Base-by-base conservation (phyloP, 2,797 vertebrate species). In the Mormyrus hasselquistii region DNA sequence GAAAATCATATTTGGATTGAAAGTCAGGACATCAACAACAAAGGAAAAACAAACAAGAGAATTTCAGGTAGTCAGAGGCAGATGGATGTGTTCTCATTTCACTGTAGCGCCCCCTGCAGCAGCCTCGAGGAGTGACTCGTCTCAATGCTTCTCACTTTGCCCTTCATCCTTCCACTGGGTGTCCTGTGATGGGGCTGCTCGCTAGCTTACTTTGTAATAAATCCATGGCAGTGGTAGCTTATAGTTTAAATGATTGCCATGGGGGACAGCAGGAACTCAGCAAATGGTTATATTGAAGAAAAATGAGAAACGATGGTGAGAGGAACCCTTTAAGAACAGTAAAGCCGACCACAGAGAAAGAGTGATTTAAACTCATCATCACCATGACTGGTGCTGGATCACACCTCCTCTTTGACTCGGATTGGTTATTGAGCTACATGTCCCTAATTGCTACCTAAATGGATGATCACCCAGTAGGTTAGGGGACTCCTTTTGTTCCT, bases 401-500 rank as follows among this genome's bases (percentile, higher is more conserved):
- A 65, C 22, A 29, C 59, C 59, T 25, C n/a, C 22, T 65, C 59
- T 65, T 62, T 65, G 59, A 65, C 59, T 25, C 25, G 22, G 59
- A 65, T 65, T 65, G 59, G 59, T 65, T 65, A 25, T 65, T 65
- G 22, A 65, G 59, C 59, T 65, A 65, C 59, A 65, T 65, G 10
- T 65, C 22, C 59, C 69, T 94, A 93, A 94, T 94, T 94, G 91
- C 89, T 59, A 89, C 85, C 90, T 92, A 91, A 93, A 94, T 93
- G 90, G 91, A 92, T 93, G 93, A 93, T 93, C 93, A 92, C 89
- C 91, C 52, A 90, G 93, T 90, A 94, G 92, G 92, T 90, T 91
- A 89, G 44, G 44, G 0, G 10, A 53, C 82, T 84, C 90, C 90
- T 87, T 89, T 91, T 91, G 90, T 73, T 89, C 86, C 89, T 85